Evolutionary conservation across 2,797 vertebrate genomes (phyloP), one percentile per base, ranked within the genome.

Genomic region (Garrulus glandarius): DNA sequence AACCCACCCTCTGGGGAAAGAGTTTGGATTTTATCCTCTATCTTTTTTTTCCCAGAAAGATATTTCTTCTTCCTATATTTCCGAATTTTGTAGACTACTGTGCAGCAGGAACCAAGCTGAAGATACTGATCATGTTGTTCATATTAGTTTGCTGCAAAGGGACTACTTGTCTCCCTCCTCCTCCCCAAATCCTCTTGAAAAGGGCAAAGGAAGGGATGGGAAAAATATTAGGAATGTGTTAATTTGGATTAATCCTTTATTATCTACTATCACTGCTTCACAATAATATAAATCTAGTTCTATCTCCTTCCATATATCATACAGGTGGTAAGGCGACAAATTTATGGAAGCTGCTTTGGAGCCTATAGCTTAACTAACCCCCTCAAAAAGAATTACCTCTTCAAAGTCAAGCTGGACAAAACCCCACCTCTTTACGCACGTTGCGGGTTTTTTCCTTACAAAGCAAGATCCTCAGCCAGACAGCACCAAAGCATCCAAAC

Each of bases 241-340:
- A 88, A 95, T 95, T 85, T 84, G n/a, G 60, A 89, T 79, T 59
- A 49, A 77, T 89, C 49, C 53, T 79, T 72, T 61, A 78, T 65
- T 84, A 92, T 71, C 43, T 36, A 36, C 65, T 56, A 50, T 24
- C 63, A 60, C 15, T 19, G 75, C 53, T 92, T 72, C 68, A 64
- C 36, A 21, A 50, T 84, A 68, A 74, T 71, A 87, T 47, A 80
- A 91, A 91, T 69, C 78, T 60, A 67, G 27, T 50, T 82, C 44
- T 71, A 0, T 37, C 64, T 89, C 53, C 49, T 70, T 70, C 49
- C 60, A 60, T 49, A 37, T 39, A 68, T 80, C 83, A 82, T 26
- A 83, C 52, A 95, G 78, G 68, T 84, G 55, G 55, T 30, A 64
- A 70, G 39, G 49, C 49, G 75, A 64, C 68, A 77, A 74, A 76